Conservation (phyloP, 2,113 vertebrate genomes). For the Conger conger region DNA sequence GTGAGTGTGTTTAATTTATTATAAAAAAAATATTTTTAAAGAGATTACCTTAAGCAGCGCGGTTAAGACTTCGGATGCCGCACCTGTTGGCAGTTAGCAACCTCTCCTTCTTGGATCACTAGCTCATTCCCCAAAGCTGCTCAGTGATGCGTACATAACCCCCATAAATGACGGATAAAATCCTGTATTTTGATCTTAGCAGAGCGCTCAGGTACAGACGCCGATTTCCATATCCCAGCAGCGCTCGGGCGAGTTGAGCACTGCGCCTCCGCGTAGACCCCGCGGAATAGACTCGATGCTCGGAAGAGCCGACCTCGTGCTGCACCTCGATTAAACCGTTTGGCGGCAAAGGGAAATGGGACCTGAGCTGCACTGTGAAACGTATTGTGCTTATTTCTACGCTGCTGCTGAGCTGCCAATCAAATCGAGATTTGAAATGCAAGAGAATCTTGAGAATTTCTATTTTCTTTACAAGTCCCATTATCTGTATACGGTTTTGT, state of each 20-base stretch:
- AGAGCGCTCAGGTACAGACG: slow-evolving; percentile 12
- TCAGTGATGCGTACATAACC: slow-evolving; percentile 53
- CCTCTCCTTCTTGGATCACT: slow-evolving; percentile 10
- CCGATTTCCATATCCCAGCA: slow-evolving; percentile 37
- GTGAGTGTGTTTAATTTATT: too few species aligned
- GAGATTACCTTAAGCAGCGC: too few species aligned
- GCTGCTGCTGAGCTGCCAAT: too few species aligned
- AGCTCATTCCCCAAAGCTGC: slow-evolving; percentile 34
- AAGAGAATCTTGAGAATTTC: too few species aligned
- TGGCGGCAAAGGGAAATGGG: not conserved
- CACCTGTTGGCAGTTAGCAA: slow-evolving; percentile 23
- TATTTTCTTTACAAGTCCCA: too few species aligned
- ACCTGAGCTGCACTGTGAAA: not conserved
- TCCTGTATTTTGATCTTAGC: not conserved
- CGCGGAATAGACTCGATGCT: not conserved
- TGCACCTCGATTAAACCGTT: not conserved
- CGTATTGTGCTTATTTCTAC: too few species aligned
- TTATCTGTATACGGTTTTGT: too few species aligned
- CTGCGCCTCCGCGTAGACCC: not conserved
- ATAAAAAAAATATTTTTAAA: too few species aligned
- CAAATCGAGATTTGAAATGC: too few species aligned
- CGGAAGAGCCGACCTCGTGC: not conserved
- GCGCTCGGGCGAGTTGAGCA: slow-evolving; percentile 38
- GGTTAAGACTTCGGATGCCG: slow-evolving; percentile 27
- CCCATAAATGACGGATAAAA: slow-evolving; percentile 30